Base-by-base conservation (phyloP, 2,113 vertebrate genomes). In the Erpornis zantholeuca region DNA sequence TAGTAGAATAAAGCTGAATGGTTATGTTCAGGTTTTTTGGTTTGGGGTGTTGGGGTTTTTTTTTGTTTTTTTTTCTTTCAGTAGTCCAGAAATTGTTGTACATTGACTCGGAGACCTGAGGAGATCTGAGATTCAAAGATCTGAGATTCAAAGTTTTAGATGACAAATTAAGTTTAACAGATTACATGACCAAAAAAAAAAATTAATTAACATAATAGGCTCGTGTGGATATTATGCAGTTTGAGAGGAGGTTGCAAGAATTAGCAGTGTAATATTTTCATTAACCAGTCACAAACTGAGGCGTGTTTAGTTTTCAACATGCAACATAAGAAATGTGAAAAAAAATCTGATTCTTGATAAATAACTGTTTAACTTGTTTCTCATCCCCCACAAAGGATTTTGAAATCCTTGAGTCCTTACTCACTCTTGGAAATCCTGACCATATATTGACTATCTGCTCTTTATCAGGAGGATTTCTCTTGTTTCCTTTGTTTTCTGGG, bases 211-310 rank as follows among this genome's bases (percentile, higher is more conserved):
- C 6, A 5, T 25, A 22, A 38, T 24, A 68, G 19, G 20, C 7
- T 64, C 0, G 0, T 25, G 11, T 27, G 45, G 29, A 24, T 42
- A 52, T 29, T 25, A 38, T 0, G 2, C 2, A n/a, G 3, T 53
- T 47, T 61, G n/a, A 44, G 12, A 76, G 22, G 10, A 50, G 56
- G 1, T 16, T 31, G 10, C 4, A 56, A 68, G n/a, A 79, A 70
- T 6, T 44, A 60, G 15, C 15, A 59, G 18, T 5, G 29, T 12
- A 53, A 50, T 12, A 11, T 21, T 81, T 81, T 47, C 25, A 38
- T 29, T 53, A 70, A 31, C 19, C 52, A 61, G 13, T 25, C 64
- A 33, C 8, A 42, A 40, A 42, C 19, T n/a, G 4, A 4, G 16
- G 3, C 11, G 21, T 3, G 6, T 35, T 76, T 24, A 45, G 10